Evolutionary conservation across 2,888 invertebrate species (phyloP), one percentile per base, ranked within the genome.

Genomic region (Pediacus dermestoides): DNA sequence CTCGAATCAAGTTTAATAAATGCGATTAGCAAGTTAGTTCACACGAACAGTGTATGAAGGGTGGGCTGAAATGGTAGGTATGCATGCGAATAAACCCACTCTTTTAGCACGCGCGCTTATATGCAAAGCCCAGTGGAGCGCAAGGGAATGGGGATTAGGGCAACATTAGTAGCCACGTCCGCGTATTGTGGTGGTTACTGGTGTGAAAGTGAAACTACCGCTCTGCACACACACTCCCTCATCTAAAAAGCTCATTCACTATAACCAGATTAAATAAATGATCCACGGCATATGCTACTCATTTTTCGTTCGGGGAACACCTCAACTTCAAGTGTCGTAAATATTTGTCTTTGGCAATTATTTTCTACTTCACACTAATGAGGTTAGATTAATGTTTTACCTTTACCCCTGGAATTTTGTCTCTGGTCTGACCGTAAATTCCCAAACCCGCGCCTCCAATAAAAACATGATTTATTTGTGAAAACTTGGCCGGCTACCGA

Each of bases 121-220:
- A 50, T 51, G 48, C 49, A 53, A 52, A 52, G 53, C 46, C 41
- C 50, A 54, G 46, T 48, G 51, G 39, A 54, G 52, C 55, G 55
- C 43, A 48, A 58, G 58, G 51, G 50, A 56, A 57, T 45, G 47
- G 52, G 61, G 59, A 60, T 61, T 58, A 59, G 53, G 57, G 60
- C 53, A 55, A 65, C 61, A 65, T 65, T 65, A 65, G 61, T 63
- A 64, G 63, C 63, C 61, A 60, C 63, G 52, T 52, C 47, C 57
- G 61, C 62, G 63, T 64, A 66, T 68, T 68, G 68, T 70, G 61
- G 70, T 63, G 68, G 70, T 68, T 67, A 67, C 70, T 70, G 70
- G 70, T 70, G 70, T 70, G 68, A 70, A 70, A 70, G 68, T 68
- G 67, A 66, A 63, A 65, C 66, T 60, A 53, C 53, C 51, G 54